These are phyloP conservation scores for Cryptotis parvus DNA, from an alignment of 2,113 vertebrate genomes.

Conservation along the genomic window DNA sequence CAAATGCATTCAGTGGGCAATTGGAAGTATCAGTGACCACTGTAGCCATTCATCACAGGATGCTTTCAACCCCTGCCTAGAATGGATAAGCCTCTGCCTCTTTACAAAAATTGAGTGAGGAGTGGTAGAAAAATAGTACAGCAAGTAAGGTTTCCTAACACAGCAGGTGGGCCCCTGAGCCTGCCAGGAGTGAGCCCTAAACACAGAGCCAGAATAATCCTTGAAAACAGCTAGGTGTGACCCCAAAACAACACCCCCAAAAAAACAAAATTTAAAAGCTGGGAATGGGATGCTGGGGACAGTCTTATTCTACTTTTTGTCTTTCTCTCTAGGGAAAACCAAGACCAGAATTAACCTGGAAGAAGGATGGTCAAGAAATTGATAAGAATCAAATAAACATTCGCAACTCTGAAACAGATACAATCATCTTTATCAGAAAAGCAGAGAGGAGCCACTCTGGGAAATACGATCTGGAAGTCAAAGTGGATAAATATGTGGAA, in stretches of 20 bases:
- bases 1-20: neutral
- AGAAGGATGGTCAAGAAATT: constrained; percentile 92
- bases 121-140: too few species aligned
- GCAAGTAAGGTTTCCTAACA: too few species aligned
- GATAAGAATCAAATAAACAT: constrained; percentile 96
- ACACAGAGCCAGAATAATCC: too few species aligned
- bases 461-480: constrained; percentile 94
- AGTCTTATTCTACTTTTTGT: neutral
- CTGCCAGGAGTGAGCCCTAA: too few species aligned
- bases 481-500: constrained; percentile 95
- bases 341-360: constrained; percentile 95
- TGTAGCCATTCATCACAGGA: too few species aligned
- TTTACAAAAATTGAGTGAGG: too few species aligned
- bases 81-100: neutral
- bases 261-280: too few species aligned
- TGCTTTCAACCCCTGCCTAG: neutral
- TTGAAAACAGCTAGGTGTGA: too few species aligned
- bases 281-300: neutral
- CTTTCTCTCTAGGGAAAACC: constrained; percentile 92
- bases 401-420: constrained; percentile 96
- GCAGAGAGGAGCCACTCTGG: constrained; percentile 96
- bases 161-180: too few species aligned
- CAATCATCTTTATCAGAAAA: constrained; percentile 98
- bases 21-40: too few species aligned
- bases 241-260: too few species aligned